A percentile compares a stretch with the other conserved stretches of the same genome.
phyloP scores from a whole-genome alignment of 1,140 invertebrate genomes.

The Cotesia chilonis region DNA sequence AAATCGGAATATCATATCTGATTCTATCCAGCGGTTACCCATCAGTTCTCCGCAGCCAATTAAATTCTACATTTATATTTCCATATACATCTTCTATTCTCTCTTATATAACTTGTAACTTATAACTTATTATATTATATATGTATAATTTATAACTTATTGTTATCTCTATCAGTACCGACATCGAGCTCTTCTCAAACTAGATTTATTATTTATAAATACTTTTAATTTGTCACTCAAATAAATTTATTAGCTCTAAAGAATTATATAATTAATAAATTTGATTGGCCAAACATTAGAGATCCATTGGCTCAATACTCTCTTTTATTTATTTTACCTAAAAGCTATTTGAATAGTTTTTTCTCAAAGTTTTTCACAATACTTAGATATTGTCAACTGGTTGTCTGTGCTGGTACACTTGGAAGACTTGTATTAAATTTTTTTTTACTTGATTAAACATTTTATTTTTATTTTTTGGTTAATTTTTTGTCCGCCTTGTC shows the following conservation, averaged over 20 bases:
- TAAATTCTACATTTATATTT: background rate
- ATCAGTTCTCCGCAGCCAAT: slow-evolving; percentile 2
- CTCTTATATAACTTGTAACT: too few relatives aligned
- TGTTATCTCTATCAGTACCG: too few relatives aligned
- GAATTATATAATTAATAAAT: background rate
- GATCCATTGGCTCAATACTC: slow-evolving; percentile 4
- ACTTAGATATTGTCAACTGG: background rate
- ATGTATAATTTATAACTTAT: too few relatives aligned
- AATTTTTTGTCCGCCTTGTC: background rate
- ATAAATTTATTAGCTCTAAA: too few relatives aligned
- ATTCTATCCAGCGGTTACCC: background rate
- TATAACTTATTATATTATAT: too few relatives aligned
- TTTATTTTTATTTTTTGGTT: background rate
- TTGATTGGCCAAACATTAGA: background rate
- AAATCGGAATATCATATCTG: background rate
- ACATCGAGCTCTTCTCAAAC: too few relatives aligned
- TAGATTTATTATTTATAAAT: too few relatives aligned
- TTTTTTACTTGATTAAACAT: background rate
- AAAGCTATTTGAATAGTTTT: slow-evolving; percentile 16
- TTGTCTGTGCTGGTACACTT: background rate
- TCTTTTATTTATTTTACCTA: background rate
- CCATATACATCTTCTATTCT: too few relatives aligned
- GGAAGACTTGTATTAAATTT: background rate
- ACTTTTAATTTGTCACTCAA: too few relatives aligned
- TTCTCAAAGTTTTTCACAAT: background rate